phyloP scores from a whole-genome alignment of 1,140 invertebrate species.

The Eupristina koningsbergeri region DNA sequence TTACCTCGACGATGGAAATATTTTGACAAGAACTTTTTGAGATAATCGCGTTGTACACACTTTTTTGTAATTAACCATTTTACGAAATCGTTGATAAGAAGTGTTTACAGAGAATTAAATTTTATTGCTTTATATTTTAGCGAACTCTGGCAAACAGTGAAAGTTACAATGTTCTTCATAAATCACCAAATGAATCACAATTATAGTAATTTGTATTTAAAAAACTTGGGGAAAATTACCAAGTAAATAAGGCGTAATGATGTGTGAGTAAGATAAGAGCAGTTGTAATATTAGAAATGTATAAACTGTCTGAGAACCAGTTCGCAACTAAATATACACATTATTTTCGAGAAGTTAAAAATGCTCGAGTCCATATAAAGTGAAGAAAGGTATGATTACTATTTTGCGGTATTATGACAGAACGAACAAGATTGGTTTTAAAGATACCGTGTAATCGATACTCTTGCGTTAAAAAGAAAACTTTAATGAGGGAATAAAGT shows the following conservation, averaged over 20 bases:
- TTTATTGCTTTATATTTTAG: background rate
- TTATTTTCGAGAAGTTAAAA: background rate
- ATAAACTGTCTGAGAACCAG: slow-evolving; percentile 2
- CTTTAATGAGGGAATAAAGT: background rate
- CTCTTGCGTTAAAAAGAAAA: background rate
- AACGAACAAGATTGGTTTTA: background rate
- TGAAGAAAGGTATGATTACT: background rate
- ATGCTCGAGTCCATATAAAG: background rate
- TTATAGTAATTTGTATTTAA: background rate
- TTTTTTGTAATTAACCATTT: too few relatives aligned
- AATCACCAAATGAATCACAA: background rate
- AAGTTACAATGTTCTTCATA: background rate
- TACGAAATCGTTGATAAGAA: too few relatives aligned
- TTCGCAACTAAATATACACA: background rate
- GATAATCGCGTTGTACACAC: too few relatives aligned
- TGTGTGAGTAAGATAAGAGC: background rate
- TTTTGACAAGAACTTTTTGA: too few relatives aligned
- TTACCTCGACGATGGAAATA: too few relatives aligned
- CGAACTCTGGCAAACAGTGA: background rate
- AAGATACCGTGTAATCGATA: background rate
- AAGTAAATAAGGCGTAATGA: slow-evolving; percentile 2
- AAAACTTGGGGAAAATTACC: background rate
- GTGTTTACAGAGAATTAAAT: too few relatives aligned
- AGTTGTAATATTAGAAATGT: background rate
- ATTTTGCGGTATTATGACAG: background rate